Evolutionary conservation across 1,140 invertebrate genomes (phyloP), one percentile per base, ranked within the genome.

Genomic region (Drosophila persimilis): DNA sequence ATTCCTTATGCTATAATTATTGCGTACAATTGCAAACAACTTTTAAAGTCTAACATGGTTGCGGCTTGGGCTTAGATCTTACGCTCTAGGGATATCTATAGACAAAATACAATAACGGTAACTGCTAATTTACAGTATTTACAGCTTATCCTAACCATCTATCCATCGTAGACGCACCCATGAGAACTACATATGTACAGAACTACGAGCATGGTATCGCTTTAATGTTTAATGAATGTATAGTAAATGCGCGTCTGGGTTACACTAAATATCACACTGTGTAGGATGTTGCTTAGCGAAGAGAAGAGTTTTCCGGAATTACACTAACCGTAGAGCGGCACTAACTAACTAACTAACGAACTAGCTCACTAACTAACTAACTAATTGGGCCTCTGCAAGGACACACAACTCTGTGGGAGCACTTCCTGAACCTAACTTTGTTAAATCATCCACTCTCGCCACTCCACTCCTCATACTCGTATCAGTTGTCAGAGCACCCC

Each of bases 191-290:
- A 15, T 15, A 83, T 84, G 29, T 85, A 85, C 80, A 85, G 54
- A 45, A 44, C 26, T 56, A 47, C 13, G 5, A 43, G 20, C 20
- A 20, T 20, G 20, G 20, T 20, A 20, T 31, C 46, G 22, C 44
- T 48, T 15, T 17, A 31, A 35, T 6, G 24, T 22, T 51, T 20
- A 15, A 35, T 15, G 62, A 44, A 71, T 75, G 58, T 48, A 56
- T 39, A 31, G 24, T 76, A 80, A 69, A 80, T 73, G 72, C 81
- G 81, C 81, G 56, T 66, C 64, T 77, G 80, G 74, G 57, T 81
- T 89, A 90, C 67, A 79, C 77, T 90, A 90, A 91, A 91, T 91
- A 91, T 91, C 90, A 91, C 90, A 91, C 90, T 90, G 74, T 73
- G 80, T 91, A 91, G 90, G 90, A 91, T 39, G 86, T 85, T 85